Conservation (phyloP, 1,140 invertebrate species). For the Drosophila mojavensis region DNA sequence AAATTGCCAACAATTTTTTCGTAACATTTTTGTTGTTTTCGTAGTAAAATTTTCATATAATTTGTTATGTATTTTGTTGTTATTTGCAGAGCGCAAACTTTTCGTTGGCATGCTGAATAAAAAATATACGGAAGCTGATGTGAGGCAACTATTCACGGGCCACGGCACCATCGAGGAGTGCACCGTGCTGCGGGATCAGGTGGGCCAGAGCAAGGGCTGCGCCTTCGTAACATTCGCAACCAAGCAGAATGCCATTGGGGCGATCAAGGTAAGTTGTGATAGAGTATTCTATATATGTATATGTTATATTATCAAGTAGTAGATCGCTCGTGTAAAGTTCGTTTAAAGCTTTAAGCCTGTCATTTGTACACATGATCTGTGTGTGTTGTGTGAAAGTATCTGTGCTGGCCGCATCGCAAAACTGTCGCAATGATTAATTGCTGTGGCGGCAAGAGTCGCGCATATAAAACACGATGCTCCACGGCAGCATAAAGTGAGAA, state of each 20-base stretch:
- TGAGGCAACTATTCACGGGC: conserved; percentile 94
- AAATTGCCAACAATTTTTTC: conserved; percentile 40
- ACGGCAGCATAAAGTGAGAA: conserved; percentile 4
- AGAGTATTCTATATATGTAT: background rate
- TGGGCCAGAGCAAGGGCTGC: conserved; percentile 97
- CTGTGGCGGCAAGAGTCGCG: conserved; percentile 77
- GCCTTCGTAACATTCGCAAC: conserved; percentile 99
- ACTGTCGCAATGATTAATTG: conserved; percentile 81
- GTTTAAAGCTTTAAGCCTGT: conserved; percentile 43
- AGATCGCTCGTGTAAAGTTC: conserved; percentile 29
- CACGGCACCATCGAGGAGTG: conserved; percentile 99
- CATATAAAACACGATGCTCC: conserved; percentile 68
- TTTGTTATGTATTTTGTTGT: conserved; percentile 31
- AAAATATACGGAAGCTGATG: conserved; percentile 98
- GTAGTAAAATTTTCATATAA: background rate
- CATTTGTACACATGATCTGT: conserved; percentile 29
- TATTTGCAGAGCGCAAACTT: conserved; percentile 96
- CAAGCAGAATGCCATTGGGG: conserved; percentile 97
- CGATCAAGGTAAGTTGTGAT: conserved; percentile 90
- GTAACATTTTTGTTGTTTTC: conserved; percentile 25
- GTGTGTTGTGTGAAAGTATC: conserved; percentile 17
- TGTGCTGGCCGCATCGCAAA: conserved; percentile 55
- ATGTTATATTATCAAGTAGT: background rate
- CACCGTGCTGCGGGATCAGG: conserved; percentile 96
- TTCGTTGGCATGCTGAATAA: conserved; percentile 99